Conservation (phyloP, 1,140 invertebrate species). For the Drosophila kohkoa region DNA sequence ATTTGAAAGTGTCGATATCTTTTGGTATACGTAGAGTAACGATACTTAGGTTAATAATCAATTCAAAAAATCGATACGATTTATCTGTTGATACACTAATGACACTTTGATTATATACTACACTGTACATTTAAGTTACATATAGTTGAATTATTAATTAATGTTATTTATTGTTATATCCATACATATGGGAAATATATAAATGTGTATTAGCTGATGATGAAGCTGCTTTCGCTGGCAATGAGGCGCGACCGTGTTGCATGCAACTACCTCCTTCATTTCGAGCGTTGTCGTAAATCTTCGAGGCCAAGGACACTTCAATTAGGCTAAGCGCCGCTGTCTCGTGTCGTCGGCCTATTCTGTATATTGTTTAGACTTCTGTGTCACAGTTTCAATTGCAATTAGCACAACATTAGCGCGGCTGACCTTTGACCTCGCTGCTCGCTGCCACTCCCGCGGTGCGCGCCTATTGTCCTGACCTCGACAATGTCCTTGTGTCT, state of each 20-base stretch:
- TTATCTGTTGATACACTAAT: too few species aligned
- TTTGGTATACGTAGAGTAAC: too few species aligned
- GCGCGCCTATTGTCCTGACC: conserved; percentile 51
- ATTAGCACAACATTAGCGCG: conserved; percentile 80
- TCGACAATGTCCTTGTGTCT: conserved; percentile 64
- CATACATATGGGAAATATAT: too few species aligned
- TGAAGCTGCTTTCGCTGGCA: conserved; percentile 53
- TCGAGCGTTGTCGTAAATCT: conserved; percentile 46
- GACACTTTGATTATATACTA: too few species aligned
- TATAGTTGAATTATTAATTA: too few species aligned
- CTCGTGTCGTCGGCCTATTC: conserved; percentile 44
- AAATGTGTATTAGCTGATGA: neutral
- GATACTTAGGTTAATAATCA: too few species aligned
- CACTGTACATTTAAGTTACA: too few species aligned
- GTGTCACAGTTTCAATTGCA: conserved; percentile 59
- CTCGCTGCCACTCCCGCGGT: conserved; percentile 73
- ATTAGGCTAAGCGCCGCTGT: conserved; percentile 73
- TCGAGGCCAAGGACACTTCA: conserved; percentile 63
- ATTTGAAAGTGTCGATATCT: too few species aligned
- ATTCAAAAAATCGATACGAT: too few species aligned
- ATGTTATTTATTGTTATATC: too few species aligned
- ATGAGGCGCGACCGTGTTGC: conserved; percentile 30
- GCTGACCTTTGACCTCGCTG: conserved; percentile 80
- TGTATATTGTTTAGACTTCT: conserved; percentile 39
- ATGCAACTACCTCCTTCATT: conserved; percentile 36